Base-by-base conservation (phyloP, 2,888 invertebrate species). In the Netelia fuscicornis region DNA sequence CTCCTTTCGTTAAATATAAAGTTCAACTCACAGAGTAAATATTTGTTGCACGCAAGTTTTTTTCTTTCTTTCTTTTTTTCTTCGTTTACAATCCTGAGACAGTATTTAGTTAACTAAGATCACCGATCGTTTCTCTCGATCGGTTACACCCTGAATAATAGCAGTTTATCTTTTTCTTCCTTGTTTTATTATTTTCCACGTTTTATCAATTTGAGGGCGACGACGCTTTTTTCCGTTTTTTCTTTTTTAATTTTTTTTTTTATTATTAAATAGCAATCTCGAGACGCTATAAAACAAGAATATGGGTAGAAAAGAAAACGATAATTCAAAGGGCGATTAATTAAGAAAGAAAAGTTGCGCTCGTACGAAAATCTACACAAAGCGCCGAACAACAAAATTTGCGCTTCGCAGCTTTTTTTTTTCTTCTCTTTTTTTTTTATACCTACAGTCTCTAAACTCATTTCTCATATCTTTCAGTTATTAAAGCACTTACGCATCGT, bases 341-440 rank as follows among this genome's bases (percentile, higher is more conserved):
- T 20, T 37, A 37, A 37, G 37, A 37, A 37, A 37, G 37, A 64
- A 80, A 83, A 75, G 65, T 85, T 86, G 74, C 77, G 72, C 81
- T 86, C 60, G 76, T 75, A 80, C 64, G 64, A 72, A 83, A 78
- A 81, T 70, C 68, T 84, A 83, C 11, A 79, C 13, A 58, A 54
- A 82, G 75, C 81, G 70, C 70, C 11, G 30, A 52, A 78, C 54
- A 77, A 62, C 42, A 60, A 78, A 85, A 74, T 85, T 86, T 86
- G 86, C 87, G 86, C 87, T 82, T 85, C 76, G 77, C 70, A 85
- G 77, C 83, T 84, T 65, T 74, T 85, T 86, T 1, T 6, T 86
- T 81, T 65, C 48, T 65, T 44, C 65, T 6, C n/a, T 6, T 6
- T 8, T 0, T 30, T 30, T 37, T 37, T 37, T 37, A 37, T 37